Evolutionary conservation across 2,888 invertebrate species (phyloP).

Genomic region (Didymodactylos carnosus): DNA sequence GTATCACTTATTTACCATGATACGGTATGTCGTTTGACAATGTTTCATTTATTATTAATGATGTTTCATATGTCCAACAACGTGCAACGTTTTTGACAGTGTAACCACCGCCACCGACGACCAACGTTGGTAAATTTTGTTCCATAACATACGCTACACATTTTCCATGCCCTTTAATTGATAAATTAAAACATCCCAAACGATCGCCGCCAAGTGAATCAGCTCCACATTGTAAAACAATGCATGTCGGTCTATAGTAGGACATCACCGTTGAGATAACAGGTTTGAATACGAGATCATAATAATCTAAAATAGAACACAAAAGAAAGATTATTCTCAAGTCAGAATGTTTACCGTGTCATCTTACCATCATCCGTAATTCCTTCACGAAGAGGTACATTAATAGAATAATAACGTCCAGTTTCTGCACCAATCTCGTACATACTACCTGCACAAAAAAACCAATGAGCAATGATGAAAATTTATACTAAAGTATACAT

Average conservation of each 20-base stretch:
- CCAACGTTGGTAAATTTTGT: conserved; percentile 69
- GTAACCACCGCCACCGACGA: conserved; percentile 66
- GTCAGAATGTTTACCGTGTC: neutral
- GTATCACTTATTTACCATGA: neutral
- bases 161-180: conserved; percentile 82
- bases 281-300: conserved; percentile 57
- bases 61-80: conserved; percentile 97
- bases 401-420: conserved; percentile 86
- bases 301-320: conserved; percentile 43
- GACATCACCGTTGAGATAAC: conserved; percentile 73
- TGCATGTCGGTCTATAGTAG: conserved; percentile 80
- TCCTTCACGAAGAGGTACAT: conserved; percentile 89
- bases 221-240: conserved; percentile 91
- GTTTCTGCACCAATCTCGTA: conserved; percentile 87
- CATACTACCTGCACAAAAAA: conserved; percentile 39
- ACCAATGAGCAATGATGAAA: neutral
- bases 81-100: conserved; percentile 86
- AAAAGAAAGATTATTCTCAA: neutral
- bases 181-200: conserved; percentile 83
- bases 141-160: conserved; percentile 88
- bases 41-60: conserved; percentile 62
- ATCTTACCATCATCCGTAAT: conserved; percentile 41
- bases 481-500: neutral
- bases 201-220: conserved; percentile 86
- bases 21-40: conserved; percentile 6